phyloP scores from a whole-genome alignment of 2,888 invertebrate species.

The Lepidonotus clava region DNA sequence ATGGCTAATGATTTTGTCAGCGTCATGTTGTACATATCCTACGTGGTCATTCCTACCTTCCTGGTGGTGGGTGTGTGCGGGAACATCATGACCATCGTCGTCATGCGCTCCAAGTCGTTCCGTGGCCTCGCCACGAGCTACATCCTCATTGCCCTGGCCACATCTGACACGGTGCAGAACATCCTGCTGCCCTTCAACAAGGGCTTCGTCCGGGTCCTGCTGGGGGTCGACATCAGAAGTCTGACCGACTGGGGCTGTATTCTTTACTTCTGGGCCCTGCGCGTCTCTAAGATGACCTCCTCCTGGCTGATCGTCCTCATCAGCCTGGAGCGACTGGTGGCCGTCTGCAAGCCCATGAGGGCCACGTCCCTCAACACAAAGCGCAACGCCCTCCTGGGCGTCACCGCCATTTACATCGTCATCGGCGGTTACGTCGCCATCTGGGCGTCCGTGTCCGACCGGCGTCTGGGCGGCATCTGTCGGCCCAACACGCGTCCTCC shows the following conservation, averaged over 20 bases:
- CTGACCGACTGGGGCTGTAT: conserved; percentile 65
- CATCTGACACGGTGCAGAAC: conserved; percentile 66
- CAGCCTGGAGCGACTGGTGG: conserved; percentile 69
- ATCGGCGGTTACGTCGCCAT: conserved; percentile 61
- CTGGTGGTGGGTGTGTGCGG: conserved; percentile 65
- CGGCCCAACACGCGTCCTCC: conserved; percentile 61
- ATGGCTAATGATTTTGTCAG: too few relatives aligned
- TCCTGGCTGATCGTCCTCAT: conserved; percentile 70
- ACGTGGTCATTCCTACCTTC: conserved; percentile 64
- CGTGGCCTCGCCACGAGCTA: conserved; percentile 62
- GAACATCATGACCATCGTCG: conserved; percentile 66
- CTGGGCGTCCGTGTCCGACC: conserved; percentile 67
- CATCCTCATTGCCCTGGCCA: conserved; percentile 65
- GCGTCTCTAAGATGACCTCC: conserved; percentile 69
- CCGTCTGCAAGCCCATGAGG: conserved; percentile 68
- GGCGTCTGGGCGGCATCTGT: conserved; percentile 63
- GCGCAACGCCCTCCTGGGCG: conserved; percentile 57
- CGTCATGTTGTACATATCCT: conserved; percentile 56
- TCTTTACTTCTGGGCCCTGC: conserved; percentile 66
- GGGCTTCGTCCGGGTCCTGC: conserved; percentile 62
- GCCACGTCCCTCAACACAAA: conserved; percentile 65
- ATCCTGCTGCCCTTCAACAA: conserved; percentile 69
- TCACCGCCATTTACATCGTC: conserved; percentile 60
- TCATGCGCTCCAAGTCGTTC: conserved; percentile 65
- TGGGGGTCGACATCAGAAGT: conserved; percentile 66